Conservation (phyloP, 2,888 invertebrate genomes). For the Eucera pruinosa region DNA sequence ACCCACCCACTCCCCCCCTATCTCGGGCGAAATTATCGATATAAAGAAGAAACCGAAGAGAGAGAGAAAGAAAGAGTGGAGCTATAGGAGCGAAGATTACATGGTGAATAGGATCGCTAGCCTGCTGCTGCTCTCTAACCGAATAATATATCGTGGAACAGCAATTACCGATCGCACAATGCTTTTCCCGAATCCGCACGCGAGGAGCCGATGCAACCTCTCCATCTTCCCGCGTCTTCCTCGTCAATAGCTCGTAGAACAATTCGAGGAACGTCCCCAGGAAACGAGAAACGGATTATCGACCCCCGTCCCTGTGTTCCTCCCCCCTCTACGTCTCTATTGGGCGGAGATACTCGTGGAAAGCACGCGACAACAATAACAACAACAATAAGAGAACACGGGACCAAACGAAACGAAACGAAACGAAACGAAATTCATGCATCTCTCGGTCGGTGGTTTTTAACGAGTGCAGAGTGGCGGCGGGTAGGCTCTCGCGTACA, state of each 20-base stretch:
- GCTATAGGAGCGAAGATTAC: neutral
- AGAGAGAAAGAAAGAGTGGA: neutral
- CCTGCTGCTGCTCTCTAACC: too few species aligned
- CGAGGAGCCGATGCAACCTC: slow-evolving; percentile 3
- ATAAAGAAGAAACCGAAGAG: neutral
- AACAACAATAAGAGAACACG: slow-evolving; percentile 17
- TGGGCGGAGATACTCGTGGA: slow-evolving; percentile 15
- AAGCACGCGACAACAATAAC: slow-evolving; percentile 41
- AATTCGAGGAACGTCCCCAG: slow-evolving; percentile 11
- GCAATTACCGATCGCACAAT: slow-evolving; percentile 17
- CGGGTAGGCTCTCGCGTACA: slow-evolving; percentile 16
- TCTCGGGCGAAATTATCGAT: slow-evolving; percentile 17
- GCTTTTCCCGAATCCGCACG: slow-evolving; percentile 3
- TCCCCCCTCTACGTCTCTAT: neutral
- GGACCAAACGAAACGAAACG: neutral
- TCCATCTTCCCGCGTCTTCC: neutral
- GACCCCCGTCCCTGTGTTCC: neutral
- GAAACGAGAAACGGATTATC: slow-evolving; percentile 25
- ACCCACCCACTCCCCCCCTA: too few species aligned
- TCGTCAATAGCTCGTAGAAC: slow-evolving; percentile 8
- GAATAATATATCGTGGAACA: slow-evolving; percentile 5
- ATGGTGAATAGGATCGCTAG: slow-evolving; percentile 1
- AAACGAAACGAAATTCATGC: slow-evolving; percentile 46
- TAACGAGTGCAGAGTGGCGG: slow-evolving; percentile 43
- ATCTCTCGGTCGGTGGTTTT: slow-evolving; percentile 32